Evolutionary conservation across 1,140 invertebrate genomes (phyloP).

Genomic region (Drosophila paulistorum): DNA sequence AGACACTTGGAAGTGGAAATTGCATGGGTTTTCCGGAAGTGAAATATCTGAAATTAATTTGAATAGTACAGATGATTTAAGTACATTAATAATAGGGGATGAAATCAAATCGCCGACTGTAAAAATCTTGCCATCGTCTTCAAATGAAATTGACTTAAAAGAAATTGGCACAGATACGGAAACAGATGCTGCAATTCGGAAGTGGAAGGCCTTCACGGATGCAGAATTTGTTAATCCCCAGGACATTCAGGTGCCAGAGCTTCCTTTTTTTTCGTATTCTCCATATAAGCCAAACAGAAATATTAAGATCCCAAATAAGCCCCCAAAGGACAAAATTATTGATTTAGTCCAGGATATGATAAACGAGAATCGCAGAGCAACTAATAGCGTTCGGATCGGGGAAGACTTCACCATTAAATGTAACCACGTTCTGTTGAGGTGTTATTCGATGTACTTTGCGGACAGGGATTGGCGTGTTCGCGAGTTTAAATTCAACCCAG

Average conservation of each 20-base stretch:
- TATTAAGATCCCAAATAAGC: background rate
- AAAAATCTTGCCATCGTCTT: too few species aligned
- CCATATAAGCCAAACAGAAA: too few species aligned
- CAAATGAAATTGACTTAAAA: too few species aligned
- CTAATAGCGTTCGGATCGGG: background rate
- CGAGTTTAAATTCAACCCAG: background rate
- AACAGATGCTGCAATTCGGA: too few species aligned
- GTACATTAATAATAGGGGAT: too few species aligned
- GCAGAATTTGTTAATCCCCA: background rate
- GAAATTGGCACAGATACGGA: too few species aligned
- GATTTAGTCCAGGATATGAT: background rate
- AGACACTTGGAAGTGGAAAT: too few species aligned
- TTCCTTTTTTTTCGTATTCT: background rate
- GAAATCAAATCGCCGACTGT: too few species aligned
- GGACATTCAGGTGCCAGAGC: background rate
- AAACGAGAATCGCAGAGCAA: background rate
- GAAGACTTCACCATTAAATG: background rate
- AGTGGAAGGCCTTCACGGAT: background rate
- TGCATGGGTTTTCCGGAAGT: too few species aligned
- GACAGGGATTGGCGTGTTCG: background rate
- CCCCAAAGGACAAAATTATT: background rate
- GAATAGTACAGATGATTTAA: too few species aligned
- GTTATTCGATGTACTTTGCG: constrained; percentile 24
- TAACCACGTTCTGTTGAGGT: constrained; percentile 9
- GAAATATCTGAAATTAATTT: too few species aligned